A percentile compares a stretch with the other conserved stretches of the same genome.
phyloP scores from a whole-genome alignment of 2,113 vertebrate species.

The Macrotis lagotis region DNA sequence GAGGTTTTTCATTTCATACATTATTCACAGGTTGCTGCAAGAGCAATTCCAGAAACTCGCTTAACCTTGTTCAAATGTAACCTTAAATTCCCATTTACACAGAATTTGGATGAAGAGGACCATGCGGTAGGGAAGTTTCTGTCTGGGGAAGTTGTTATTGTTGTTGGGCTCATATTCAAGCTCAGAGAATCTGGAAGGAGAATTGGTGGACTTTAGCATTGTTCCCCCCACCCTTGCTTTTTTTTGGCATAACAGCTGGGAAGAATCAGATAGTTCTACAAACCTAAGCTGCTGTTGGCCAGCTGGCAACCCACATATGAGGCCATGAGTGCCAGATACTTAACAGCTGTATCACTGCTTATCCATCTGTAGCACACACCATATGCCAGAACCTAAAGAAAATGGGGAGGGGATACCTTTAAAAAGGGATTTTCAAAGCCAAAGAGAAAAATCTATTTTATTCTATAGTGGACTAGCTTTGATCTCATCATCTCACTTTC shows the following conservation, averaged over 20 bases:
- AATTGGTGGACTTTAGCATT: constrained; percentile 20
- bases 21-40: background rate
- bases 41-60: background rate
- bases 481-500: constrained; percentile 29
- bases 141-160: background rate
- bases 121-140: background rate
- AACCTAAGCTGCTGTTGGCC: constrained; percentile 75
- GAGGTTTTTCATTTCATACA: background rate
- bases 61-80: constrained; percentile 21
- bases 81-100: background rate
- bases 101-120: constrained; percentile 1
- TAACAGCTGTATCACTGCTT: constrained; percentile 77
- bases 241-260: constrained; percentile 74
- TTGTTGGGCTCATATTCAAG: constrained; percentile 17
- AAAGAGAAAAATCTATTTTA: constrained; percentile 56
- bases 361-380: constrained; percentile 79
- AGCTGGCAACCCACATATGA: constrained; percentile 72
- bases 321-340: constrained; percentile 73
- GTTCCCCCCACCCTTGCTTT: constrained; percentile 56
- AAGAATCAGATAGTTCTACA: constrained; percentile 74
- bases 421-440: constrained; percentile 71
- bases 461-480: background rate
- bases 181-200: constrained; percentile 38
- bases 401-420: constrained; percentile 51
- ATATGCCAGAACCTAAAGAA: constrained; percentile 64